These are phyloP conservation scores for Sylvia atricapilla DNA, from an alignment of 2,113 vertebrate genomes.

Conservation along the genomic window DNA sequence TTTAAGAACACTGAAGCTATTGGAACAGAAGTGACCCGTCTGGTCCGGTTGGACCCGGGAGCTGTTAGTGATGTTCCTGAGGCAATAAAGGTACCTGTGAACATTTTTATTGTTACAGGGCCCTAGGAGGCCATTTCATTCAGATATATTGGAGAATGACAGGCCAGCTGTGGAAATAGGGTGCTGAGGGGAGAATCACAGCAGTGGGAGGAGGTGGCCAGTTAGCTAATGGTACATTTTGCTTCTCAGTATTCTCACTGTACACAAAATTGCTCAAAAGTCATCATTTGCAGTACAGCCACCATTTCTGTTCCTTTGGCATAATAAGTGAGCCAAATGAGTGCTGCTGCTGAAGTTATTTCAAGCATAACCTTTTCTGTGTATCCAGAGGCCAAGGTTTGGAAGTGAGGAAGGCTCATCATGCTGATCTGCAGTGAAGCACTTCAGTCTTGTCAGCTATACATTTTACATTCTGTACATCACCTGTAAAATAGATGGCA, in stretches of 20 bases:
- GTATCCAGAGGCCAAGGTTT: not conserved
- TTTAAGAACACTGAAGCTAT: constrained; percentile 97
- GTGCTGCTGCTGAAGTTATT: not conserved
- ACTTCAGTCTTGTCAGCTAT: not conserved
- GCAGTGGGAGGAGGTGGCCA: not conserved
- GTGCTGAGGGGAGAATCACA: not conserved
- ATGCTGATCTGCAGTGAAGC: not conserved
- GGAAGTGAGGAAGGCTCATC: not conserved
- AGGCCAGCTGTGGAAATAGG: not conserved
- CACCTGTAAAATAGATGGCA: not conserved
- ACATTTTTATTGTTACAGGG: not conserved
- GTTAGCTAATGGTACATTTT: not conserved
- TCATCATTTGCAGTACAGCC: not conserved
- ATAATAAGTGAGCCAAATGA: not conserved
- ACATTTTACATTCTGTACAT: not conserved
- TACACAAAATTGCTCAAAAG: not conserved
- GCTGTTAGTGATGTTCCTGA: constrained; percentile 93
- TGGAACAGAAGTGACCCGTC: constrained; percentile 90
- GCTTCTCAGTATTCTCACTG: not conserved
- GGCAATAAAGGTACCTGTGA: constrained; percentile 84
- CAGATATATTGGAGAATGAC: not conserved
- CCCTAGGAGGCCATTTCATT: not conserved
- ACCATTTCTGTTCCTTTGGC: not conserved
- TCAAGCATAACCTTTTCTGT: not conserved
- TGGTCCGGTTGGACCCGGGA: constrained; percentile 91